Conservation (phyloP, 2,113 vertebrate genomes). For the Pelecanoides urinatrix region DNA sequence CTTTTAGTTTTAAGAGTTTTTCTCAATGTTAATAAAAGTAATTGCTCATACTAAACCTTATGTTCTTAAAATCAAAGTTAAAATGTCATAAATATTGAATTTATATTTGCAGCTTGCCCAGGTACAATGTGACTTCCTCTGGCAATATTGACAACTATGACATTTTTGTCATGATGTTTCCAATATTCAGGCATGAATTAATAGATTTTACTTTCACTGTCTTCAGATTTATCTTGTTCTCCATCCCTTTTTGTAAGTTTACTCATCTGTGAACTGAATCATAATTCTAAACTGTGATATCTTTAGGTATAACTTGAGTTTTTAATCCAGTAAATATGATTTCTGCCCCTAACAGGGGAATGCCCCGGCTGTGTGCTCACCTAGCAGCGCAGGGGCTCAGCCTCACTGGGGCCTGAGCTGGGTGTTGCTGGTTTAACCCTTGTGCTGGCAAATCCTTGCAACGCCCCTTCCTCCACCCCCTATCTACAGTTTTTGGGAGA, state of each 20-base stretch:
- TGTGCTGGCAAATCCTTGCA: not conserved
- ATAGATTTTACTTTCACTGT: not conserved
- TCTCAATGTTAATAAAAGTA: not conserved
- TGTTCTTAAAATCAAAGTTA: not conserved
- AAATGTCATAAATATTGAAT: not conserved
- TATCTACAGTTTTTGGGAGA: accelerated
- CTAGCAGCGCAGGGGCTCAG: not conserved
- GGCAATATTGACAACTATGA: not conserved
- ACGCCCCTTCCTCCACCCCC: not conserved
- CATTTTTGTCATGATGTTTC: not conserved
- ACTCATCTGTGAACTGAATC: not conserved
- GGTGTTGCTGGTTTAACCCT: accelerated
- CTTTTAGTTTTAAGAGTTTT: not conserved
- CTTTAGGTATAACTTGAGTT: not conserved
- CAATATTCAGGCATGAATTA: not conserved
- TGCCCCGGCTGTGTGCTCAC: accelerated
- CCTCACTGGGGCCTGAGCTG: accelerated
- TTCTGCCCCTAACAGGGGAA: not conserved
- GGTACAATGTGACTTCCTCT: not conserved
- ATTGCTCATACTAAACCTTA: not conserved
- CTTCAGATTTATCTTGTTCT: not conserved
- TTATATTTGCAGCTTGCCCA: not conserved
- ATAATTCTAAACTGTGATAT: not conserved
- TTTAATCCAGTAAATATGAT: not conserved
- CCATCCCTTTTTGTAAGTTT: not conserved